phyloP scores from a whole-genome alignment of 2,797 vertebrate species.

The Pangasius mekongensis region DNA sequence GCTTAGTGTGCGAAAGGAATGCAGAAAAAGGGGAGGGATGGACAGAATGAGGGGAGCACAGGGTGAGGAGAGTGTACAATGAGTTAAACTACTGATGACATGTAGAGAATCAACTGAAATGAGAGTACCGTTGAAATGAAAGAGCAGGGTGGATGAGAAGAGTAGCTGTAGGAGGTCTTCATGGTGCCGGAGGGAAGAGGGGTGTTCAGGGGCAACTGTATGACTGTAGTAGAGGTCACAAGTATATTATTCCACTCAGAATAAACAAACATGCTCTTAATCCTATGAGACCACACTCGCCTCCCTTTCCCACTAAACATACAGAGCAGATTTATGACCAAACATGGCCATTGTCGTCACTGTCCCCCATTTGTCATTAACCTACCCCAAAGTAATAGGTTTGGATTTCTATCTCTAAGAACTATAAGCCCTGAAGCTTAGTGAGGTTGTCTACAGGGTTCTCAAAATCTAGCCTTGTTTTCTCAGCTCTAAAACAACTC shows the following conservation, averaged over 20 bases:
- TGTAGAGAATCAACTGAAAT: constrained; percentile 9
- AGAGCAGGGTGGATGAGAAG: constrained; percentile 8
- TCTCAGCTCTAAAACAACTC: constrained; percentile 45
- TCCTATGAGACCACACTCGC: constrained; percentile 57
- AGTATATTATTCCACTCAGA: constrained; percentile 66
- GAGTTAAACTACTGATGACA: constrained; percentile 7
- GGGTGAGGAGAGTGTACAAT: constrained; percentile 52
- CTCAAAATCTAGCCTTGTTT: background rate
- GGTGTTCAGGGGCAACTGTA: constrained; percentile 54
- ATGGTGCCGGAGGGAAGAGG: constrained; percentile 23
- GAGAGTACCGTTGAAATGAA: constrained; percentile 27
- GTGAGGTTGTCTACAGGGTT: background rate
- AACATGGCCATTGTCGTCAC: constrained; percentile 67
- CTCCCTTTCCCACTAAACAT: constrained; percentile 65
- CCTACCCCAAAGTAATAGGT: constrained; percentile 46
- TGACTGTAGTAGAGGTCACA: constrained; percentile 52
- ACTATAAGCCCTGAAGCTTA: constrained; percentile 14
- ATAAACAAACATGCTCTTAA: constrained; percentile 68
- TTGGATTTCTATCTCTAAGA: constrained; percentile 61
- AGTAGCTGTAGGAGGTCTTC: constrained; percentile 35
- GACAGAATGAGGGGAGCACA: constrained; percentile 52
- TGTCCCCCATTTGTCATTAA: constrained; percentile 57
- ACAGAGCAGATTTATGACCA: constrained; percentile 66
- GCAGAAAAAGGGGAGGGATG: constrained; percentile 53
- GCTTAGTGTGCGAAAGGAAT: constrained; percentile 62